A percentile compares a stretch with the other conserved stretches of the same genome.
phyloP scores from a whole-genome alignment of 2,797 vertebrate genomes.

The Channa striata region DNA sequence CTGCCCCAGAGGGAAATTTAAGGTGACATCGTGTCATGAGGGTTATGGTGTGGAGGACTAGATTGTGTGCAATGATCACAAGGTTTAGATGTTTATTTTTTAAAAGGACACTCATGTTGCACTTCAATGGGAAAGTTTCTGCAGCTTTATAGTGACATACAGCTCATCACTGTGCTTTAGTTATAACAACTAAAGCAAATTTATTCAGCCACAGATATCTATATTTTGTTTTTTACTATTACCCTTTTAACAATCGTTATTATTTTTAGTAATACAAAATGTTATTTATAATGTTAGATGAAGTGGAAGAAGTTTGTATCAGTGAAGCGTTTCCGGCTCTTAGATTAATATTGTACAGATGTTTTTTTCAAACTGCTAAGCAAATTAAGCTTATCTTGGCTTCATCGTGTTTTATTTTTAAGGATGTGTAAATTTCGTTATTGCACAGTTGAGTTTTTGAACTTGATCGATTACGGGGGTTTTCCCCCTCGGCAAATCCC shows the following conservation, averaged over 20 bases:
- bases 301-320: background rate
- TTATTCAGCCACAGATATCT: background rate
- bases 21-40: slow-evolving; percentile 27
- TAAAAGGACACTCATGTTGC: background rate
- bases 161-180: no score
- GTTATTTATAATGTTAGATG: no score
- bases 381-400: slow-evolving; percentile 4
- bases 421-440: slow-evolving; percentile 14
- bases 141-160: background rate
- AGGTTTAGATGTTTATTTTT: slow-evolving; percentile 13
- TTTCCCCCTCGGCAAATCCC: background rate
- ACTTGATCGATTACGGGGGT: background rate
- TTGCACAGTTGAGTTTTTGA: background rate
- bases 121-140: slow-evolving; percentile 17
- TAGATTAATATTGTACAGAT: background rate
- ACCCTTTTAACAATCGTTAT: background rate
- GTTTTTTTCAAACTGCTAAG: background rate
- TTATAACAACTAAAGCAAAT: no score
- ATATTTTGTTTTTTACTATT: slow-evolving; percentile 7
- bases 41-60: background rate
- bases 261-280: background rate
- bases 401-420: background rate
- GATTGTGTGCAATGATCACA: slow-evolving; percentile 2
- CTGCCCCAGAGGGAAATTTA: background rate
- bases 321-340: background rate